These are phyloP conservation scores for Ariolimax columbianus DNA, from an alignment of 2,888 invertebrate genomes.

Conservation along the genomic window DNA sequence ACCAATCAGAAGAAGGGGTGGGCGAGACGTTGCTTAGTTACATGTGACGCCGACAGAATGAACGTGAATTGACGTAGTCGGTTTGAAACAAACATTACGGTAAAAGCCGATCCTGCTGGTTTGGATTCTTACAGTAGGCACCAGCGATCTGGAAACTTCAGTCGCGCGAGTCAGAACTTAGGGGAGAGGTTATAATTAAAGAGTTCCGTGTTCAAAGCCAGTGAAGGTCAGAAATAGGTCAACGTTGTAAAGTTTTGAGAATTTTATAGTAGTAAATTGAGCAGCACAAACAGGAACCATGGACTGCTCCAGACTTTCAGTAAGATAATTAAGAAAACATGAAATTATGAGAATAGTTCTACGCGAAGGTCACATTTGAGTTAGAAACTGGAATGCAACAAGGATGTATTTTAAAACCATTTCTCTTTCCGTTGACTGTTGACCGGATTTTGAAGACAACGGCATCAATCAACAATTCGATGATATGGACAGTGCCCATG, in stretches of 20 bases:
- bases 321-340: too few species aligned
- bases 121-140: background rate
- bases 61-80: constrained; percentile 10
- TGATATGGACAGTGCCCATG: too few species aligned
- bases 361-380: too few species aligned
- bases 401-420: too few species aligned
- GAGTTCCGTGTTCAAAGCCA: background rate
- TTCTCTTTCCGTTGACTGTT: too few species aligned
- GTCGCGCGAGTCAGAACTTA: background rate
- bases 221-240: background rate
- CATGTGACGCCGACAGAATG: constrained; percentile 7
- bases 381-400: too few species aligned
- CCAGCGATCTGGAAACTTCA: background rate
- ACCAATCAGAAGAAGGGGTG: constrained; percentile 11
- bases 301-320: too few species aligned
- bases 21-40: constrained; percentile 30
- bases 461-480: too few species aligned
- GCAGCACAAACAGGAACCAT: too few species aligned
- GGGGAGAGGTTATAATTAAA: background rate
- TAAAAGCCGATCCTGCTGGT: background rate
- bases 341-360: too few species aligned
- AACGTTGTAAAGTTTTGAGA: background rate
- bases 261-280: too few species aligned
- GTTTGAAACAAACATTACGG: background rate
- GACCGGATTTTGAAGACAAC: too few species aligned